A percentile compares a stretch with the other conserved stretches of the same genome.
These are phyloP conservation scores for Tetranychus piercei DNA, from an alignment of 2,888 invertebrate genomes.

Conservation along the genomic window DNA sequence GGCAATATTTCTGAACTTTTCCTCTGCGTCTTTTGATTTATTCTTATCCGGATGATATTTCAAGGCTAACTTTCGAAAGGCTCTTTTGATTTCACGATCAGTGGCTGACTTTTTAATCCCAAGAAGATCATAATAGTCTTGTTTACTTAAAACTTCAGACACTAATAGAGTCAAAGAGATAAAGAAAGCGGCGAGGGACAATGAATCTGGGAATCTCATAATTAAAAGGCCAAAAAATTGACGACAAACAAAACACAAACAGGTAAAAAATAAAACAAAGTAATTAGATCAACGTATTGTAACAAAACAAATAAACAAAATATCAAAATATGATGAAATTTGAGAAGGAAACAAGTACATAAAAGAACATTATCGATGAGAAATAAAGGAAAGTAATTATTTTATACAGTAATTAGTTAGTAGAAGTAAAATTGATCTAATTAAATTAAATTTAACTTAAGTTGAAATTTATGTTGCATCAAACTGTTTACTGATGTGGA, in stretches of 20 bases:
- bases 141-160: conserved; percentile 20
- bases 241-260: not conserved
- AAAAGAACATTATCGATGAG: too few relatives aligned
- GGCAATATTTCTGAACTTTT: conserved; percentile 38
- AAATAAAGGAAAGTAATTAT: too few relatives aligned
- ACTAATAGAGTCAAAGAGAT: not conserved
- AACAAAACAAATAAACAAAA: too few relatives aligned
- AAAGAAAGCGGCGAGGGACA: not conserved
- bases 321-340: too few relatives aligned
- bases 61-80: conserved; percentile 38
- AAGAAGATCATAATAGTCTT: conserved; percentile 37
- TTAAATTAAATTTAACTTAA: too few relatives aligned
- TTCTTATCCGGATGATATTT: conserved; percentile 40
- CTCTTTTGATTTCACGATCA: conserved; percentile 38
- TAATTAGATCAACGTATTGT: too few relatives aligned
- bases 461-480: too few relatives aligned
- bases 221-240: not conserved
- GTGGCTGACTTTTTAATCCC: conserved; percentile 35
- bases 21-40: conserved; percentile 36
- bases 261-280: not conserved
- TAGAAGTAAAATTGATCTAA: too few relatives aligned
- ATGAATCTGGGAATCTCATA: not conserved
- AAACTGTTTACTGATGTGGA: too few relatives aligned
- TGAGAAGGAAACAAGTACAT: too few relatives aligned
- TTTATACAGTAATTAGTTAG: too few relatives aligned